Conservation (phyloP, 2,888 invertebrate species). For the Pemphredon lugubris region DNA sequence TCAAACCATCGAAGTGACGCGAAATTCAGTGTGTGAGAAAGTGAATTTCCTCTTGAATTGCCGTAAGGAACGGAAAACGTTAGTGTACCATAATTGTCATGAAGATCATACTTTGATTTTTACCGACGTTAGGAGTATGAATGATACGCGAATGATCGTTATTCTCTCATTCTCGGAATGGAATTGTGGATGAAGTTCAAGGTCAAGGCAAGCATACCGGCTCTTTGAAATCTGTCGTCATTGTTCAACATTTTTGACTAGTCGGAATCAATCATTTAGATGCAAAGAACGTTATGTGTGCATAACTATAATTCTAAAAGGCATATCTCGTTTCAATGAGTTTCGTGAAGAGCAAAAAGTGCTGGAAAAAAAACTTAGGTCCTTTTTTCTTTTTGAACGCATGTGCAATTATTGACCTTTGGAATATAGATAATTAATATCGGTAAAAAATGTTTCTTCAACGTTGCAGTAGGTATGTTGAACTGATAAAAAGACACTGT, state of each 20-base stretch:
- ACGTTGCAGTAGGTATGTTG: too few species aligned
- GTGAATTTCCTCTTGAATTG: slow-evolving; percentile 11
- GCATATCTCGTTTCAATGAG: too few species aligned
- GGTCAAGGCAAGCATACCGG: slow-evolving; percentile 29
- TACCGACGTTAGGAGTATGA: not conserved
- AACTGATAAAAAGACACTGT: too few species aligned
- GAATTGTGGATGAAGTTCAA: slow-evolving; percentile 39
- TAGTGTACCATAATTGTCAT: not conserved
- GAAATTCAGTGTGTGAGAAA: slow-evolving; percentile 23
- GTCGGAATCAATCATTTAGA: not conserved
- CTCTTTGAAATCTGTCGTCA: slow-evolving; percentile 7
- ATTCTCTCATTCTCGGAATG: not conserved
- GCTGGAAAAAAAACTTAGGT: too few species aligned
- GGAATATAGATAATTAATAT: too few species aligned
- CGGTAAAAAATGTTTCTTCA: too few species aligned
- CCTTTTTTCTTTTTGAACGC: too few species aligned
- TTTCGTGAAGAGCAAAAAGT: too few species aligned
- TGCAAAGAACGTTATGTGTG: not conserved
- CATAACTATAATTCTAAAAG: not conserved
- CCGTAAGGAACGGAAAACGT: not conserved
- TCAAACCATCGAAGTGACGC: slow-evolving; percentile 12
- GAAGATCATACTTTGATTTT: not conserved
- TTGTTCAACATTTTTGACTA: not conserved
- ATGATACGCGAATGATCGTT: slow-evolving; percentile 14
- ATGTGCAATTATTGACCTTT: too few species aligned